Evolutionary conservation across 1,140 invertebrate genomes (phyloP).

Genomic region (Helicorthomorpha holstii): DNA sequence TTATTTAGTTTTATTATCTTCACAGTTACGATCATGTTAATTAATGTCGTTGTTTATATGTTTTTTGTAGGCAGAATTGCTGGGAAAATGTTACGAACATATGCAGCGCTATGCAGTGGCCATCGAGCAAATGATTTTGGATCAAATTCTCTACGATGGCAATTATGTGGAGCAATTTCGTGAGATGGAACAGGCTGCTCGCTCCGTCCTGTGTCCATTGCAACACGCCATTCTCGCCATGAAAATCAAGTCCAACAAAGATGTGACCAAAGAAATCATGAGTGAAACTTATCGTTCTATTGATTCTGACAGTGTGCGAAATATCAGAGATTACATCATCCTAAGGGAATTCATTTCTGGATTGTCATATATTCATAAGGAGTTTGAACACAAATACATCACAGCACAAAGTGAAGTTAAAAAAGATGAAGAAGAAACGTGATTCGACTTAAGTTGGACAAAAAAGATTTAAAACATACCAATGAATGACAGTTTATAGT

Average conservation of each 20-base stretch:
- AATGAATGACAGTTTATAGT: no score
- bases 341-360: conserved; percentile 45
- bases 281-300: conserved; percentile 28
- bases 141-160: conserved; percentile 33
- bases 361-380: conserved; percentile 37
- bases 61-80: conserved; percentile 29
- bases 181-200: conserved; percentile 35
- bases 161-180: conserved; percentile 35
- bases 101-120: conserved; percentile 46
- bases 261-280: conserved; percentile 40
- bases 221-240: conserved; percentile 37
- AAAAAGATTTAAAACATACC: no score
- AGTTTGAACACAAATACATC: no score
- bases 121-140: conserved; percentile 44
- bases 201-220: conserved; percentile 37
- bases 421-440: no score
- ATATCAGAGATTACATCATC: conserved; percentile 43
- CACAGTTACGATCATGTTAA: not conserved
- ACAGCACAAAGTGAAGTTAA: no score
- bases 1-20: conserved; percentile 8
- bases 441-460: no score
- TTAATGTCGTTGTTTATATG: conserved; percentile 3
- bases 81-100: conserved; percentile 36
- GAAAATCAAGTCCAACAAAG: conserved; percentile 26
- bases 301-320: conserved; percentile 25